These are phyloP conservation scores for Sparidentex hasta DNA, from an alignment of 2,797 vertebrate species.

Conservation along the genomic window DNA sequence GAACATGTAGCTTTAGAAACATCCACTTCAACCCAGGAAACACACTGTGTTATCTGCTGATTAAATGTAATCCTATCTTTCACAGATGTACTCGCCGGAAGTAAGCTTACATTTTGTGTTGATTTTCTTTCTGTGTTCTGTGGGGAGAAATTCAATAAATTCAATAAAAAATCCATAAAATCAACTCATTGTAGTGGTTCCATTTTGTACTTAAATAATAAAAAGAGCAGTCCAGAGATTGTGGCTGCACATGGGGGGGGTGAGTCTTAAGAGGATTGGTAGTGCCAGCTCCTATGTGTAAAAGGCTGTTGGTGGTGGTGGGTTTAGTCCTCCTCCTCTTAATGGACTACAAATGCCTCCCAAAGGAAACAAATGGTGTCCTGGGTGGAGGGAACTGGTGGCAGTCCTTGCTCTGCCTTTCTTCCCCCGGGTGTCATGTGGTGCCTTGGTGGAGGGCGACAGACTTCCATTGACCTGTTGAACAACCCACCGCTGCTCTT, in stretches of 20 bases:
- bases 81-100: background rate
- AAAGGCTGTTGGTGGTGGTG: constrained; percentile 13
- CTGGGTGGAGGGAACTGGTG: constrained; percentile 32
- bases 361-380: constrained; percentile 46
- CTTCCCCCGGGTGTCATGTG: constrained; percentile 28
- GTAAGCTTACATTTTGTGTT: background rate
- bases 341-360: constrained; percentile 42
- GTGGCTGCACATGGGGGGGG: constrained; percentile 18
- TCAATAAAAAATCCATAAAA: too few relatives aligned
- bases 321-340: constrained; percentile 20
- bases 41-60: background rate
- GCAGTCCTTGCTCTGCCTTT: constrained; percentile 21
- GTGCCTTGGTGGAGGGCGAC: constrained; percentile 31
- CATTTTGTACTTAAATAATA: constrained; percentile 16
- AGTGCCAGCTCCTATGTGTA: constrained; percentile 31
- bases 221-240: constrained; percentile 24
- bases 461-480: constrained; percentile 33
- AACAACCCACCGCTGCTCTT: constrained; percentile 57
- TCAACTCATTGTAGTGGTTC: background rate
- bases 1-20: background rate
- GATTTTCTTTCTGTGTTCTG: background rate
- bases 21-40: background rate
- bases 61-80: background rate
- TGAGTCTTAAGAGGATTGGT: constrained; percentile 49
- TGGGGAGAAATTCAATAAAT: too few relatives aligned